Conservation (phyloP, 1,140 invertebrate genomes). For the Musca vetustissima region DNA sequence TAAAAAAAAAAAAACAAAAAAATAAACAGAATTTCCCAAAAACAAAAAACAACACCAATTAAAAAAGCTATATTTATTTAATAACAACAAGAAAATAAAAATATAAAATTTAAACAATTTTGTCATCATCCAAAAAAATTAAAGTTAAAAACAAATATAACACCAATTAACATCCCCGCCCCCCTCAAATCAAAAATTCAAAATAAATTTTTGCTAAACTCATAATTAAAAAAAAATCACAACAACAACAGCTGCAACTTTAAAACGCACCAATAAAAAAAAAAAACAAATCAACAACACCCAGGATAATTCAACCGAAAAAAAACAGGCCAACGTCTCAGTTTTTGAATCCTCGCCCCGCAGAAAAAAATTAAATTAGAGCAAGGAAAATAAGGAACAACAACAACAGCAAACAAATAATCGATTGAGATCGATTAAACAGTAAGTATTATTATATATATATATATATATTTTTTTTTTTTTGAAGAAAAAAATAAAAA, state of each 20-base stretch:
- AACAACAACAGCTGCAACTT: too few species aligned
- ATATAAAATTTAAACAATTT: neutral
- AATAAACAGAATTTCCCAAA: slow-evolving; percentile 1
- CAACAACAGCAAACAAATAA: slow-evolving; percentile 30
- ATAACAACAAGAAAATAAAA: slow-evolving; percentile 4
- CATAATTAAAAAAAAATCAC: too few species aligned
- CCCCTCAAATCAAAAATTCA: too few species aligned
- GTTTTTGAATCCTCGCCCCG: too few species aligned
- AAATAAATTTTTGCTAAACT: too few species aligned
- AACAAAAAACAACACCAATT: neutral
- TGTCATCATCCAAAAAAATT: too few species aligned
- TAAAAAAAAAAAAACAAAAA: neutral
- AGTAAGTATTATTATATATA: slow-evolving; percentile 40
- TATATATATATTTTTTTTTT: neutral
- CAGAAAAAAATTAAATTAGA: too few species aligned
- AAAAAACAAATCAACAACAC: neutral
- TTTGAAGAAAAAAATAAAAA: neutral
- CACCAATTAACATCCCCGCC: neutral
- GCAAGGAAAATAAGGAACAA: neutral
- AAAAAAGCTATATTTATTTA: neutral
- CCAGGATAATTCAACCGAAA: too few species aligned
- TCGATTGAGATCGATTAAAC: slow-evolving; percentile 52
- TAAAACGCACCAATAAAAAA: too few species aligned
- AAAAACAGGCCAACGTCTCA: too few species aligned
- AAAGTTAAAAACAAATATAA: neutral